Base-by-base conservation (phyloP, 2,888 invertebrate species). In the Nomada hirtipes region DNA sequence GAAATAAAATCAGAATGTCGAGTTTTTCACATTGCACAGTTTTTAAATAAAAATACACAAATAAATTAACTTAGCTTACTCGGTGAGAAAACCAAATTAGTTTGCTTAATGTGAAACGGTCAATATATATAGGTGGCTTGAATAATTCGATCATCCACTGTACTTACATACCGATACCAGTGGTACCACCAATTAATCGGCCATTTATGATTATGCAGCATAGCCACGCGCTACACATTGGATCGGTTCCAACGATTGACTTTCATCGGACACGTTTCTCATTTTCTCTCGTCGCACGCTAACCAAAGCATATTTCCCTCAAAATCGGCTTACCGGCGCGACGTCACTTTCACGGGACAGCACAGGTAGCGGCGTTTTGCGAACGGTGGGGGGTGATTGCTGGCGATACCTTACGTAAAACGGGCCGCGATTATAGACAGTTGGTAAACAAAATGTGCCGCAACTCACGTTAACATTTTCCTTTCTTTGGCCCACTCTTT, bases 181-280 rank as follows among this genome's bases (percentile, higher is more conserved):
- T 67, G 29, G 50, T 2, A 4, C 20, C 20, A 65, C 78, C 78
- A 76, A 88, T 88, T 85, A 85, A 26, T 36, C 11, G 29, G 50
- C 55, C n/a, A 36, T 81, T 82, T 74, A 76, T 74, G 79, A 85
- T 82, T 60, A 73, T 72, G 52, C 15, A 76, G 68, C 44, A 50
- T 50, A 15, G 64, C 57, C 60, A 65, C 67, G 63, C 53, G 67
- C 29, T 53, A 60, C 42, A 55, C 57, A 68, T 86, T 90, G 90
- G 90, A 90, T 77, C 72, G 50, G 75, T 86, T 91, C 90, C 91
- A 90, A 87, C 71, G 68, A 65, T 80, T 78, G 81, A 90, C 91
- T 91, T 91, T 91, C 91, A 88, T 90, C 88, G 85, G 70, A 76
- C 88, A 86, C 84, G 85, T 87, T 77, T 63, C 83, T 85, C 74